Base-by-base conservation (phyloP, 2,113 vertebrate genomes). In the Ariopsis seemanni region DNA sequence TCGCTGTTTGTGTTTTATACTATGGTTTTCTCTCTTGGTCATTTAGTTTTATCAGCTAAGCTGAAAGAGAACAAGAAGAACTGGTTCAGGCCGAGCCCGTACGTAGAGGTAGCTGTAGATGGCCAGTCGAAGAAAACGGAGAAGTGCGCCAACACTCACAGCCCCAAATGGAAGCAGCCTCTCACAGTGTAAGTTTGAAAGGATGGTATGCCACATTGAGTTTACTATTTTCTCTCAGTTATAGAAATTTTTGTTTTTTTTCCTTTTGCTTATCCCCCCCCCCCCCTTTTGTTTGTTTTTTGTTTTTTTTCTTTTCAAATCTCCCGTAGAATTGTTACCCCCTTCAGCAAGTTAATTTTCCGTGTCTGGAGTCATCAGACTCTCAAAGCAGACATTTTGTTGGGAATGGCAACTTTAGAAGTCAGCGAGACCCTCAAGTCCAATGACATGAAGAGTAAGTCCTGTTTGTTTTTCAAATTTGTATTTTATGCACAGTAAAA, bases 51-150 rank as follows among this genome's bases (percentile, higher is more conserved):
- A 90, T 99, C 98, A 86, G 98, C 98, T 84, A 99, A 99, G 93
- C 95, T 99, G 82, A 99, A 97, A 92, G 98, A 99, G 93, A 99
- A 96, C 93, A 96, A 97, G 93, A 99, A 98, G 94, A 99, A 98
- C 92, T 99, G 98, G 98, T 99, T 99, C 91, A 97, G 98, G 91
- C 98, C 98, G 84, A 99, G 97, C 94, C 98, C 98, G 5, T 99
- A 99, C 14, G 98, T 99, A 85, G 98, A 99, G 94, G 96, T 99
- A 62, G 94, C 95, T 50, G 98, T 99, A 88, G 97, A 99, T 90
- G 97, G 97, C 52, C 98, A 99, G 91, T 99, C 98, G 78, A 99
- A 99, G 94, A 99, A 97, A 94, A 99, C 98, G 34, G 98, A 99
- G 93, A 99, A 98, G 90, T 97, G 97, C 93, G 99, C 96, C 94